Percentiles rank a stretch among this genome's conserved stretches.
These are phyloP conservation scores for Thryonomys swinderianus DNA, from an alignment of 2,113 vertebrate species.

Conservation along the genomic window DNA sequence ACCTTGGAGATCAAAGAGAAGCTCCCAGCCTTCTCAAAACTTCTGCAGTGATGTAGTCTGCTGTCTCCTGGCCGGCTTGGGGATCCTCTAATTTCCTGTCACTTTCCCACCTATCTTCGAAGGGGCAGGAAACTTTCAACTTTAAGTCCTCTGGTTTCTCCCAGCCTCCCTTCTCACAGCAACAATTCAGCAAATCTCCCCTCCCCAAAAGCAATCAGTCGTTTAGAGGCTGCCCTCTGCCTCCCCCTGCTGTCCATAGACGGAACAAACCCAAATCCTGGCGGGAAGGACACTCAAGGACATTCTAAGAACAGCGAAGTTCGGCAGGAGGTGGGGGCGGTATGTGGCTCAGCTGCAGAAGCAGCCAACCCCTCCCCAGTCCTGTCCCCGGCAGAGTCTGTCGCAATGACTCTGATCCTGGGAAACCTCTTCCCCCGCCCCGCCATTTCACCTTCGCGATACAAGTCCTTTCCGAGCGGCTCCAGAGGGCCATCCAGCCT, in stretches of 20 bases:
- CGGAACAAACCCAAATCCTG: background rate
- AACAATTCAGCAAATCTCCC: background rate
- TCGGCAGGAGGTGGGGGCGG: background rate
- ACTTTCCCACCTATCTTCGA: slow-evolving; percentile 1
- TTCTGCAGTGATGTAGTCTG: background rate
- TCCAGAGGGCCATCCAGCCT: background rate
- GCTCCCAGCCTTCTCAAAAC: background rate
- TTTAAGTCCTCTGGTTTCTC: background rate
- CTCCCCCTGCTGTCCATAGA: slow-evolving; percentile 18
- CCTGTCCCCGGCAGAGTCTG: background rate
- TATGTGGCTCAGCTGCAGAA: background rate
- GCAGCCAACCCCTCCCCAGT: background rate
- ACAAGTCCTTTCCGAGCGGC: background rate
- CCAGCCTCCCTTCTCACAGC: background rate
- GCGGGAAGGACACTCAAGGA: background rate
- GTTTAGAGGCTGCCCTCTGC: slow-evolving; percentile 34
- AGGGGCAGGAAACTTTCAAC: background rate
- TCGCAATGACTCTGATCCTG: background rate
- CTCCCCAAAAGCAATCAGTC: background rate
- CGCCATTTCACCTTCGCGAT: background rate
- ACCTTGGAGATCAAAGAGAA: background rate
- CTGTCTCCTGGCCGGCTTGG: background rate
- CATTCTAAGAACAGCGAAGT: background rate
- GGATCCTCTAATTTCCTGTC: slow-evolving; percentile 42
- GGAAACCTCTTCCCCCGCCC: background rate